These are phyloP conservation scores for Eulemur mongoz DNA, from an alignment of 2,797 vertebrate genomes.

Conservation along the genomic window DNA sequence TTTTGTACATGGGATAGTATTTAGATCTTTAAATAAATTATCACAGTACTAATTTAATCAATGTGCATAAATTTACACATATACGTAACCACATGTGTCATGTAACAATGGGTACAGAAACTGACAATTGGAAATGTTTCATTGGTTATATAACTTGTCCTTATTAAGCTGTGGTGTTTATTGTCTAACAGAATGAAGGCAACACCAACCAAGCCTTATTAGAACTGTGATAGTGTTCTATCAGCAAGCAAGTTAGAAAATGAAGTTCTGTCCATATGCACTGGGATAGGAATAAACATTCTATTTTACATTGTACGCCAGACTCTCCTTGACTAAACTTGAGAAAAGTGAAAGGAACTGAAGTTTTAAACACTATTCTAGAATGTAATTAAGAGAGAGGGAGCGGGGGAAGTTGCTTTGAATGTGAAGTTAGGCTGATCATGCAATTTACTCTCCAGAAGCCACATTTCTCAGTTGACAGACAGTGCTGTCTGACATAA, in stretches of 20 bases:
- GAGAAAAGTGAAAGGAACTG: conserved; percentile 2
- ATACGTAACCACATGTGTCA: not conserved
- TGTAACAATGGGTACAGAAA: not conserved
- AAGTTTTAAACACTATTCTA: conserved; percentile 44
- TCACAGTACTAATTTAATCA: not conserved
- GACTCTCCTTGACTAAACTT: conserved; percentile 15
- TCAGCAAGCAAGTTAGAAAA: not conserved
- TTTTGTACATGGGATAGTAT: not conserved
- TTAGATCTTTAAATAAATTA: conserved; percentile 23
- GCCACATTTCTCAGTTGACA: not conserved
- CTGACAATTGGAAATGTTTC: not conserved
- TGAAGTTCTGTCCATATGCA: not conserved
- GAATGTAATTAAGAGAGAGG: conserved; percentile 19
- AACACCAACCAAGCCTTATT: not conserved
- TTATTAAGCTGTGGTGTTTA: not conserved
- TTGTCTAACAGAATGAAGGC: not conserved
- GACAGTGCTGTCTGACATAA: not conserved
- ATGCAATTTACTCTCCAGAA: conserved; percentile 23
- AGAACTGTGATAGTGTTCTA: not conserved
- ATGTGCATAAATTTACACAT: conserved; percentile 19
- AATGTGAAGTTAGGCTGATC: conserved; percentile 38
- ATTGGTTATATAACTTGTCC: not conserved
- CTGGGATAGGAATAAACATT: not conserved
- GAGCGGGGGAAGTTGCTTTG: conserved; percentile 24
- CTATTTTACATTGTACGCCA: conserved; percentile 17